phyloP scores from a whole-genome alignment of 2,797 vertebrate species.

The Siniperca undulata region DNA sequence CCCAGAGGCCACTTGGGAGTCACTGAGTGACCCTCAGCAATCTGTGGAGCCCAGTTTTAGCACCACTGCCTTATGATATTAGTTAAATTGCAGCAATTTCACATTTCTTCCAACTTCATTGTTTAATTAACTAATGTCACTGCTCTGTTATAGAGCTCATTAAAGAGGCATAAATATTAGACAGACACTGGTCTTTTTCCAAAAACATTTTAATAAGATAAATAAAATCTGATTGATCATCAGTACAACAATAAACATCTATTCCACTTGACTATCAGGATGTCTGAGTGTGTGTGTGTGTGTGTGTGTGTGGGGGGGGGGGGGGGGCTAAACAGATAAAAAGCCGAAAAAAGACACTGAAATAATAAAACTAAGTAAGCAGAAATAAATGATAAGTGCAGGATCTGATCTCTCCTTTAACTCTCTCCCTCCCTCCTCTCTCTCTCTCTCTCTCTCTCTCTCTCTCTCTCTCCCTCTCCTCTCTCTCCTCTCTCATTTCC shows the following conservation, averaged over 20 bases:
- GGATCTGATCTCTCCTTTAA: conserved; percentile 61
- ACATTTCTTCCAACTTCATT: conserved; percentile 5
- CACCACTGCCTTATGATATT: neutral
- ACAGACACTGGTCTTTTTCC: neutral
- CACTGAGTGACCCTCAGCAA: conserved; percentile 26
- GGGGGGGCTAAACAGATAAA: conserved; percentile 16
- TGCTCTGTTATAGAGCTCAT: neutral
- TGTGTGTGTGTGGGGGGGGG: too few species aligned
- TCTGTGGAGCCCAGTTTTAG: conserved; percentile 5
- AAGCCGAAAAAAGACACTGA: neutral
- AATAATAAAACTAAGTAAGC: conserved; percentile 58
- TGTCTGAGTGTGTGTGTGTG: neutral
- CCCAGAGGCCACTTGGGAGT: conserved; percentile 12
- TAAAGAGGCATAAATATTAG: conserved; percentile 2
- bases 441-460: neutral
- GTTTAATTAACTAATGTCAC: conserved; percentile 12
- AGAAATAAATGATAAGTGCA: conserved; percentile 65
- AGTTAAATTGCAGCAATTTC: conserved; percentile 23
- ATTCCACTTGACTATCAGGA: conserved; percentile 49
- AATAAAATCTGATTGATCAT: conserved; percentile 39
- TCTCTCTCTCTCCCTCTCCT: conserved; percentile 10
- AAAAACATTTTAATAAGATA: conserved; percentile 11
- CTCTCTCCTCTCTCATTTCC: conserved; percentile 58
- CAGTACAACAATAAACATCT: conserved; percentile 49
- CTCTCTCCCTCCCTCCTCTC: conserved; percentile 24